A percentile compares a stretch with the other conserved stretches of the same genome.
Evolutionary conservation across 64 coral and sea anemone species (phyloP).

Genomic region (Porites lutea): DNA sequence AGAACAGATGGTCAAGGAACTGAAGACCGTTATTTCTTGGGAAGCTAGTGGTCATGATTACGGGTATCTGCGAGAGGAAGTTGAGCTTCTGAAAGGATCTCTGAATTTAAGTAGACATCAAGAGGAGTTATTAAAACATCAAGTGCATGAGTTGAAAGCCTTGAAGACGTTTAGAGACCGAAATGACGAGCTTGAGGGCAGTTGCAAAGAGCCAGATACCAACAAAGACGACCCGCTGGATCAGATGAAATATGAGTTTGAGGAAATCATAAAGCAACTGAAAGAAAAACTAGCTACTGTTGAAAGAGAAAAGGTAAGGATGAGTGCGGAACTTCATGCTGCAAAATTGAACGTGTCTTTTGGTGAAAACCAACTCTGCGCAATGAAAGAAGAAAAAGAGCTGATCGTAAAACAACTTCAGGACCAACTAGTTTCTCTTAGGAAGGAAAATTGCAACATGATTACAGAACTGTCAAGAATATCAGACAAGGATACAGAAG

Average conservation of each 20-base stretch:
- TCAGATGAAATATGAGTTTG: not conserved
- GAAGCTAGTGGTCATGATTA: not conserved
- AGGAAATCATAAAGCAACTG: not conserved
- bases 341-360: not conserved
- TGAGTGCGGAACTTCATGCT: not conserved
- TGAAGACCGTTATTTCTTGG: not conserved
- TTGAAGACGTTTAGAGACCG: not conserved
- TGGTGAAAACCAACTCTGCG: not conserved
- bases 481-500: not conserved
- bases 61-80: conserved; percentile 3
- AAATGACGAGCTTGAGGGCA: not conserved
- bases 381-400: not conserved
- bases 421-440: not conserved
- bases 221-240: not conserved
- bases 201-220: not conserved
- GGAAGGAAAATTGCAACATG: not conserved
- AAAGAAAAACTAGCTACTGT: not conserved
- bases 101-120: not conserved
- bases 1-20: not conserved
- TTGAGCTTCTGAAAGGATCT: conserved; percentile 1
- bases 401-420: not conserved
- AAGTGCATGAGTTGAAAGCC: not conserved
- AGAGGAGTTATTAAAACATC: not conserved
- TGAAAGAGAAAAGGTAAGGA: not conserved
- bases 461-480: not conserved